Base-by-base conservation (phyloP, 1,140 invertebrate species). In the Hyles vespertilio region DNA sequence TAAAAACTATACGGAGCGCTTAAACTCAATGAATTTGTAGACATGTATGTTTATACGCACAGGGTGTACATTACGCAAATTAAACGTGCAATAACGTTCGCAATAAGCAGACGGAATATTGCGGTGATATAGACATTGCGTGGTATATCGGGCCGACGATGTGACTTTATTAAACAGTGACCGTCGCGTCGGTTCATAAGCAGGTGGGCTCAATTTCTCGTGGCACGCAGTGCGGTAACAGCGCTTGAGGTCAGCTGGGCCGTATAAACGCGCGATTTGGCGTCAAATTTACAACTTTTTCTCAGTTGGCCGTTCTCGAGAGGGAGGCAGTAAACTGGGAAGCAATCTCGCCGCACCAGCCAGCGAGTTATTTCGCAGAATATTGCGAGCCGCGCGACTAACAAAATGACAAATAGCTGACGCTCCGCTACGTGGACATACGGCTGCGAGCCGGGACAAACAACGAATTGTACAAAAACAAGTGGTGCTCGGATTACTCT, bases 231-330 rank as follows among this genome's bases (percentile, higher is more conserved):
- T 63, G 71, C 72, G 70, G 73, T 77, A 67, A 75, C 67, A 70
- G 56, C 65, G 63, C 57, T 69, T 74, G 74, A 71, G 84, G 79
- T 84, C 79, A 81, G 72, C 72, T 55, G 72, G 69, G 72, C 71
- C 77, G 80, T 80, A 84, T 81, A 87, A 86, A 84, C 70, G 77
- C 70, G 72, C 80, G 73, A 84, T 87, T 87, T 83, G 72, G 72
- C 63, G 77, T 69, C 77, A 81, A 87, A 84, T 84, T 87, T 87
- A 87, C 81, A 84, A 87, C 80, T 87, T 84, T 84, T 84, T 81
- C 81, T 75, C 72, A 52, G 72, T 70, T 65, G 69, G 61, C 48
- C 69, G 73, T 67, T 74, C 69, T 74, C 73, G 63, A 74, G 63
- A 74, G 69, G 70, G 73, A 72, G 78, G 80, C 71, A 78, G 81